Evolutionary conservation across 2,888 invertebrate species (phyloP).

Genomic region (Netelia inedita): DNA sequence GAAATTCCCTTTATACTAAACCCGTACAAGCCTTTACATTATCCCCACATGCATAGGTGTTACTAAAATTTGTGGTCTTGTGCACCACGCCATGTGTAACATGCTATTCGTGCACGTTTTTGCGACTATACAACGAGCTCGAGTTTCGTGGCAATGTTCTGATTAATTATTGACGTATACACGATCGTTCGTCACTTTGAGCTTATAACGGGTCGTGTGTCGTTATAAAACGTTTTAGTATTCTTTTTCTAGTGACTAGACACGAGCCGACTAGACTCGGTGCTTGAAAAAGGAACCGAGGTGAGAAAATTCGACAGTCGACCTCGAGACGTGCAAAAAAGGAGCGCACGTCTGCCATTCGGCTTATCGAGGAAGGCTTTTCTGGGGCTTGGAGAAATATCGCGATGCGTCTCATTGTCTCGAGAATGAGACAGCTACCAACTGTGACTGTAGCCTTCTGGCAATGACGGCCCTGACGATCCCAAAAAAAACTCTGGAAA

Average conservation of each 20-base stretch:
- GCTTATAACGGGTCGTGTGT: no score
- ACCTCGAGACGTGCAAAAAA: not conserved
- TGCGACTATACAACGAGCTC: not conserved
- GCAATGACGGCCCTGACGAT: slow-evolving; percentile 24
- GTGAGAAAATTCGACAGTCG: slow-evolving; percentile 1
- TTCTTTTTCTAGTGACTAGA: no score
- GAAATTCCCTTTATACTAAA: not conserved
- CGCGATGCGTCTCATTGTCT: not conserved
- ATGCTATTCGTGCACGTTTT: slow-evolving; percentile 10
- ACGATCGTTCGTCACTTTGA: slow-evolving; percentile 7
- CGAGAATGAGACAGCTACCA: slow-evolving; percentile 50
- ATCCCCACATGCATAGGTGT: slow-evolving; percentile 35
- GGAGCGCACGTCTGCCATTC: slow-evolving; percentile 1
- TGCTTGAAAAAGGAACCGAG: not conserved
- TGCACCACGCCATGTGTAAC: slow-evolving; percentile 10
- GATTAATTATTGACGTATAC: slow-evolving; percentile 54
- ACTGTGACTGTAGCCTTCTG: slow-evolving; percentile 31
- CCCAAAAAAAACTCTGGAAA: not conserved
- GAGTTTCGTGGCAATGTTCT: not conserved
- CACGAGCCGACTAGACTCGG: no score
- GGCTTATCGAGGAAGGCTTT: slow-evolving; percentile 20
- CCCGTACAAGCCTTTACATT: not conserved
- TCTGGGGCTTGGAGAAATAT: slow-evolving; percentile 5
- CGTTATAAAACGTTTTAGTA: no score
- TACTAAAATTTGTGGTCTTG: slow-evolving; percentile 44